Conservation (phyloP, 2,888 invertebrate species). For the Chrysolina oricalcia region DNA sequence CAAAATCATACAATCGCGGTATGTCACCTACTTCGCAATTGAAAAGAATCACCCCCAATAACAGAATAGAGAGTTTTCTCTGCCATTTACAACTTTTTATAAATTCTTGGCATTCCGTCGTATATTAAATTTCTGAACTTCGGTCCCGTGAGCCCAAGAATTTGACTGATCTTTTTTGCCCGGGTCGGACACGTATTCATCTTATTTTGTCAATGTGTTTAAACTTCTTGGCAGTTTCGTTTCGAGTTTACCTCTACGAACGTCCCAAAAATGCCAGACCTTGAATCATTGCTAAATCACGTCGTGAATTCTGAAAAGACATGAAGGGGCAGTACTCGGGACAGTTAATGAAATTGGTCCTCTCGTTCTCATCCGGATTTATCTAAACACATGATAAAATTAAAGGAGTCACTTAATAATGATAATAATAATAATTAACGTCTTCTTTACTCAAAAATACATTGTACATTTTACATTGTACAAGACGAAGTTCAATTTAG, state of each 20-base stretch:
- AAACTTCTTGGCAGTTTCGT: slow-evolving; percentile 33
- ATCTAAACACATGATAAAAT: no score
- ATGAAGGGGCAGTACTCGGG: no score
- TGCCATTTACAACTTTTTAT: slow-evolving; percentile 54
- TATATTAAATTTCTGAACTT: slow-evolving; percentile 62
- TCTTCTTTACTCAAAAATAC: no score
- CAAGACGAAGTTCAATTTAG: no score
- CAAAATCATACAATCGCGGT: neutral
- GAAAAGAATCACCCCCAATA: neutral
- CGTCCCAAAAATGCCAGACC: neutral
- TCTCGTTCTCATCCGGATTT: no score
- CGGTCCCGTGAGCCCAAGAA: slow-evolving; percentile 56
- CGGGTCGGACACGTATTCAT: slow-evolving; percentile 53
- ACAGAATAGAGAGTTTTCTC: slow-evolving; percentile 9
- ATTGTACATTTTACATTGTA: no score
- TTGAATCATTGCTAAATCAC: no score
- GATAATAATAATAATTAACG: no score
- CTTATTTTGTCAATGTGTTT: slow-evolving; percentile 51
- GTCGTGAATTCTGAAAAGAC: no score
- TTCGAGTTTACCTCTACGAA: slow-evolving; percentile 23
- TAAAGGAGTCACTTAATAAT: no score
- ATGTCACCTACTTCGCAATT: neutral
- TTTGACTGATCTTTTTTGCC: slow-evolving; percentile 60
- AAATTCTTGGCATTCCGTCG: slow-evolving; percentile 57
- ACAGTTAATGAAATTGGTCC: no score